Conservation (phyloP, 2,888 invertebrate species). For the Erebia palarica region DNA sequence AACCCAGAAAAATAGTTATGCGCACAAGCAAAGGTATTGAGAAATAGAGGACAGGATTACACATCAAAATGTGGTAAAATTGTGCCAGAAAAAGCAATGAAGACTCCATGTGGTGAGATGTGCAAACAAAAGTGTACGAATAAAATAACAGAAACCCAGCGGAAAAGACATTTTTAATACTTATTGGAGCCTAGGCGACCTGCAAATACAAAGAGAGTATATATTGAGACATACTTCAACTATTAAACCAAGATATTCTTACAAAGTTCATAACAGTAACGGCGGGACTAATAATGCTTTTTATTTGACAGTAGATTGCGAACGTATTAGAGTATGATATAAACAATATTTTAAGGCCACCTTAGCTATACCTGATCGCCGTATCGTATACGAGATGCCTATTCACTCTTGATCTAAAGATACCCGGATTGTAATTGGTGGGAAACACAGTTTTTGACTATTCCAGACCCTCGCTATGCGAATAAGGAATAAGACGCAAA, state of each 20-base stretch:
- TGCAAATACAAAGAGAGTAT: background rate
- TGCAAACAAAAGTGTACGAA: conserved; percentile 7
- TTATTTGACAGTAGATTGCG: background rate
- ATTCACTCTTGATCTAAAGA: no score
- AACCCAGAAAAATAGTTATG: conserved; percentile 3
- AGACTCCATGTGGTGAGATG: background rate
- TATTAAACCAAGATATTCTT: background rate
- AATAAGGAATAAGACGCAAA: no score
- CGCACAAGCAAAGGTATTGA: background rate
- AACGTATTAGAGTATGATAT: background rate
- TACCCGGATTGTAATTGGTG: no score
- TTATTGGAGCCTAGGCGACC: background rate
- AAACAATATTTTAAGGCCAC: background rate
- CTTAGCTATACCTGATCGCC: background rate
- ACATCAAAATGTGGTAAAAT: conserved; percentile 13
- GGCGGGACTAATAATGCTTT: conserved; percentile 1
- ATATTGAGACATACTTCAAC: background rate
- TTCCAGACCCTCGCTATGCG: no score
- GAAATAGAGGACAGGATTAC: conserved; percentile 9
- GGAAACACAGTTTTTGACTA: no score
- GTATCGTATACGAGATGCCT: no score
- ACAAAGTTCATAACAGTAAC: background rate
- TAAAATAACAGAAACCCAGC: background rate
- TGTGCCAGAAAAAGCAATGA: conserved; percentile 2
- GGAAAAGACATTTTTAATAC: conserved; percentile 6